These are phyloP conservation scores for Harpalus rubripes DNA, from an alignment of 2,888 invertebrate genomes.

Conservation along the genomic window DNA sequence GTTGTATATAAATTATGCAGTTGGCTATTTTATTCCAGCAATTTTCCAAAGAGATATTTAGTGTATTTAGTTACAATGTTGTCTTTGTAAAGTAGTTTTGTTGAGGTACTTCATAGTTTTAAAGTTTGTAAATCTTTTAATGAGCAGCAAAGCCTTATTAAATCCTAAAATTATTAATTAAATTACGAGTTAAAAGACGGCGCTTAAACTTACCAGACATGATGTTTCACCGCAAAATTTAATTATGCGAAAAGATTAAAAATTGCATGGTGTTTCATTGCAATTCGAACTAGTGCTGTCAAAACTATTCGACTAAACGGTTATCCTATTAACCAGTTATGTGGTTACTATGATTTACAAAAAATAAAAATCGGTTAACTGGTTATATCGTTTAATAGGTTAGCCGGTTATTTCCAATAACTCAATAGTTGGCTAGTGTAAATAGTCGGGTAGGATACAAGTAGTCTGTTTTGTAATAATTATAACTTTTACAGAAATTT, in stretches of 20 bases:
- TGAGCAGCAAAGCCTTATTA: conserved; percentile 38
- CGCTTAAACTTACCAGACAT: conserved; percentile 25
- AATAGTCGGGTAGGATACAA: no score
- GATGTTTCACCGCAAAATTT: background rate
- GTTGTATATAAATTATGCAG: background rate
- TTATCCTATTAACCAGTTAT: background rate
- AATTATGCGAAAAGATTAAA: background rate
- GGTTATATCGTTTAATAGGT: no score
- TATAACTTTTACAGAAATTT: no score
- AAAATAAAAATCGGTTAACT: no score
- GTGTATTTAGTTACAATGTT: conserved; percentile 23
- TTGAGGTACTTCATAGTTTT: conserved; percentile 29
- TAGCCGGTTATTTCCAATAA: no score
- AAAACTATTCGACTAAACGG: background rate
- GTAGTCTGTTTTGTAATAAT: no score
- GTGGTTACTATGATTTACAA: no score
- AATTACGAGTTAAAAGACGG: conserved; percentile 34
- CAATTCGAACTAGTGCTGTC: background rate
- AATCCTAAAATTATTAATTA: conserved; percentile 36
- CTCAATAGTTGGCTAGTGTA: no score
- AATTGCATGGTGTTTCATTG: background rate
- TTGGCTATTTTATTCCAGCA: conserved; percentile 1
- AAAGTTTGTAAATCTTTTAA: conserved; percentile 46
- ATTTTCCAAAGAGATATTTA: background rate
- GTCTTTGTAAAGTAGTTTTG: conserved; percentile 48